A percentile compares a stretch with the other conserved stretches of the same genome.
These are phyloP conservation scores for Garra rufa DNA, from an alignment of 2,113 vertebrate genomes.

Conservation along the genomic window DNA sequence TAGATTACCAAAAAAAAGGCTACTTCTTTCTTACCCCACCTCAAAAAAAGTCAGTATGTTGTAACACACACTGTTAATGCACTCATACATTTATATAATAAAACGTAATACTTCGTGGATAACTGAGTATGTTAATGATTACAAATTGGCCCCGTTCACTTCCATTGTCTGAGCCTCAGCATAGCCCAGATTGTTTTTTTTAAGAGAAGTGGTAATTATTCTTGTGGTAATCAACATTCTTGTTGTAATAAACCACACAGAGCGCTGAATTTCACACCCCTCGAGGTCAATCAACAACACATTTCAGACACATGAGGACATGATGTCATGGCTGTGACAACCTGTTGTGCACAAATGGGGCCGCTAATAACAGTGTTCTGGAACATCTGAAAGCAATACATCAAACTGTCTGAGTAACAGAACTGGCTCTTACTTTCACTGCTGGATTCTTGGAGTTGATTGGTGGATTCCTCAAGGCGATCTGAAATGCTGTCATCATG, in stretches of 20 bases:
- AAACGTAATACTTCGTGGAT: no score
- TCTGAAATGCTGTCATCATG: conserved; percentile 82
- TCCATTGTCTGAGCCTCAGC: background rate
- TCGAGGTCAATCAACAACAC: background rate
- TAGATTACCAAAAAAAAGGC: no score
- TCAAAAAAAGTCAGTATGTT: no score
- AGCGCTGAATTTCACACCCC: background rate
- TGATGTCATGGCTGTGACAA: background rate
- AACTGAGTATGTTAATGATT: no score
- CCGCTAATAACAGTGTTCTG: background rate
- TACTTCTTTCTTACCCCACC: no score
- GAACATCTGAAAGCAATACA: background rate
- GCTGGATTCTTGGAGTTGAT: conserved; percentile 78
- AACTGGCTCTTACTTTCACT: conserved; percentile 75
- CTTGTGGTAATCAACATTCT: background rate
- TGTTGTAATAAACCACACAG: background rate
- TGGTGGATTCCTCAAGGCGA: conserved; percentile 78
- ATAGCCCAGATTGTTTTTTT: background rate
- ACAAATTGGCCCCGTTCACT: no score
- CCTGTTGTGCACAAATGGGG: background rate
- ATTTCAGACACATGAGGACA: background rate
- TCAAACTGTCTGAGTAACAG: background rate
- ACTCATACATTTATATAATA: no score
- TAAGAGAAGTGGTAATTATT: background rate
- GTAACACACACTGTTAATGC: background rate